Evolutionary conservation across 2,888 invertebrate genomes (phyloP).

Genomic region (Lasius platythorax): DNA sequence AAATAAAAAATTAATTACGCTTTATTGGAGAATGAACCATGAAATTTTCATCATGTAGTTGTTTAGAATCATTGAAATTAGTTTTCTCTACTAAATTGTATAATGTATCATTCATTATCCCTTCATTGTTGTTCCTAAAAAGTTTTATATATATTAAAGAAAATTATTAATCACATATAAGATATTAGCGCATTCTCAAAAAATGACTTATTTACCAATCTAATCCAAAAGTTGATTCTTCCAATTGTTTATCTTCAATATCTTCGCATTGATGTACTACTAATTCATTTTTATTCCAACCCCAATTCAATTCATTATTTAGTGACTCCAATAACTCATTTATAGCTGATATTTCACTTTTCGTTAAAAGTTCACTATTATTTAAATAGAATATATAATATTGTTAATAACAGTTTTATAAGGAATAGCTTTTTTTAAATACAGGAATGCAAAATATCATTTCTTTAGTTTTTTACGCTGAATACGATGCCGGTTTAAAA

Average conservation of each 20-base stretch:
- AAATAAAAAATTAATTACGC: background rate
- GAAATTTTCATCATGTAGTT: background rate
- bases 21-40: background rate
- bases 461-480: no score
- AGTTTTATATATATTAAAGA: background rate
- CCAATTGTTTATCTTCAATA: background rate
- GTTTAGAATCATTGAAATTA: background rate
- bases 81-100: background rate
- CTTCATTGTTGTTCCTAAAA: background rate
- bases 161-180: constrained; percentile 6
- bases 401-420: background rate
- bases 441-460: background rate
- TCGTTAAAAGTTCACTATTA: background rate
- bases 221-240: background rate
- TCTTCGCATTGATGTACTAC: constrained; percentile 14
- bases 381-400: background rate
- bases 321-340: background rate
- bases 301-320: background rate
- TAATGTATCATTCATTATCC: background rate
- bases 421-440: background rate
- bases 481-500: no score
- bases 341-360: background rate
- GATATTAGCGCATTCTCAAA: background rate
- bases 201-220: background rate
- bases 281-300: background rate